These are phyloP conservation scores for Caenorhabditis sp. DNA, from an alignment of 2,888 invertebrate species.

Conservation along the genomic window DNA sequence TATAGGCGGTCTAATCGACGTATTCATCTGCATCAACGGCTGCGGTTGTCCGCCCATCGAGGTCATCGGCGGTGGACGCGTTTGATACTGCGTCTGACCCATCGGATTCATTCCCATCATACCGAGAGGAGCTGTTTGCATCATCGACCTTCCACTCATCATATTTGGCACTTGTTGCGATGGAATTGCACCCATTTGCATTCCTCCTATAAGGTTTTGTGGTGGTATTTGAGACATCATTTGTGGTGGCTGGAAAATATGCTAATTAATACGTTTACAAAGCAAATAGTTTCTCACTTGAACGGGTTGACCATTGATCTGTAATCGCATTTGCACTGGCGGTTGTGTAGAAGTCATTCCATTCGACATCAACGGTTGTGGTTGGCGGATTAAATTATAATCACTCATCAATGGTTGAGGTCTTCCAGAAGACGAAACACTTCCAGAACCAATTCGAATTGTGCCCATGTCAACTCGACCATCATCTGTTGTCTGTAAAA, in stretches of 20 bases:
- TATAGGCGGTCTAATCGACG: conserved; percentile 37
- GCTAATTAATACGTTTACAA: too few relatives aligned
- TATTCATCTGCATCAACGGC: conserved; percentile 38
- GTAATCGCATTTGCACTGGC: conserved; percentile 23
- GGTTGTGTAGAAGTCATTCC: conserved; percentile 8
- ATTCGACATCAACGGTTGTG: neutral
- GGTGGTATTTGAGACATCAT: conserved; percentile 25
- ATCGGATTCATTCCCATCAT: conserved; percentile 33
- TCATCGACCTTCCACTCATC: conserved; percentile 1
- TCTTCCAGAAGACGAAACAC: conserved; percentile 17
- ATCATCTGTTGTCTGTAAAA: conserved; percentile 18
- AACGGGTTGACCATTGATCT: conserved; percentile 32
- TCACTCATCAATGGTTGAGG: conserved; percentile 20
- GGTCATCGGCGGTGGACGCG: conserved; percentile 31
- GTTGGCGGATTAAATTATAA: neutral
- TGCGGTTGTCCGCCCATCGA: conserved; percentile 19
- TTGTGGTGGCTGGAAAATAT: neutral
- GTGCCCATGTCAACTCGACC: conserved; percentile 61
- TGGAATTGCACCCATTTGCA: neutral
- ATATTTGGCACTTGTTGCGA: conserved; percentile 17
- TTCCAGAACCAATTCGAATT: conserved; percentile 55
- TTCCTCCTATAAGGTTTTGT: conserved; percentile 5
- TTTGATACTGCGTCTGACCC: conserved; percentile 15
- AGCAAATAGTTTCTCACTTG: neutral
- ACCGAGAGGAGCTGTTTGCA: neutral